Evolutionary conservation across 1,140 invertebrate species (phyloP).

Genomic region (Trichoplusia ni): DNA sequence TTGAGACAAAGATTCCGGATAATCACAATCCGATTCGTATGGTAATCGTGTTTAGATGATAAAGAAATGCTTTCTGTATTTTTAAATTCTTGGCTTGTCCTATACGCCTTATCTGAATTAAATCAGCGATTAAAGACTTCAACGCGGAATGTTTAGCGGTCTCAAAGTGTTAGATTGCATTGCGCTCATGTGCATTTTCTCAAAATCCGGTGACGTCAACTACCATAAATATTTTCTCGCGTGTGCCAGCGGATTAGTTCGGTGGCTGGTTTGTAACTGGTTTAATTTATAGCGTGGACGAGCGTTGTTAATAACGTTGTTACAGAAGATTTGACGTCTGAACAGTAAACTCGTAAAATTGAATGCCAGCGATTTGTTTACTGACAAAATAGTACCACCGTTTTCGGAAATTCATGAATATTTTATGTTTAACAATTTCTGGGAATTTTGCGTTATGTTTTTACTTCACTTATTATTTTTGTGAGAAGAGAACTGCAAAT

Average conservation of each 20-base stretch:
- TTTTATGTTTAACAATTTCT: no score
- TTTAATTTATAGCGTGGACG: conserved; percentile 30
- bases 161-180: background rate
- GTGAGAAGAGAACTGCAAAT: no score
- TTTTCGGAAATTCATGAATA: no score
- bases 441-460: no score
- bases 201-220: conserved; percentile 1
- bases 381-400: background rate
- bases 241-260: conserved; percentile 21
- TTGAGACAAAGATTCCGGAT: background rate
- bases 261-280: conserved; percentile 9
- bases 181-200: conserved; percentile 13
- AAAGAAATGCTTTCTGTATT: background rate
- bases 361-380: background rate
- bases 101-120: conserved; percentile 1
- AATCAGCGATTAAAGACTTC: background rate
- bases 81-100: background rate
- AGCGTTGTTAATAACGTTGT: conserved; percentile 14
- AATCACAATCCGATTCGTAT: background rate
- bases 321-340: conserved; percentile 6
- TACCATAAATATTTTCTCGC: conserved; percentile 8
- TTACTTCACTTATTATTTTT: no score
- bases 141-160: no score
- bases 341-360: background rate
- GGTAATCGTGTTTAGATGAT: background rate